Percentiles rank a stretch among this genome's conserved stretches.
These are phyloP conservation scores for Hydrophis major DNA, from an alignment of 2,797 vertebrate species.

Conservation along the genomic window DNA sequence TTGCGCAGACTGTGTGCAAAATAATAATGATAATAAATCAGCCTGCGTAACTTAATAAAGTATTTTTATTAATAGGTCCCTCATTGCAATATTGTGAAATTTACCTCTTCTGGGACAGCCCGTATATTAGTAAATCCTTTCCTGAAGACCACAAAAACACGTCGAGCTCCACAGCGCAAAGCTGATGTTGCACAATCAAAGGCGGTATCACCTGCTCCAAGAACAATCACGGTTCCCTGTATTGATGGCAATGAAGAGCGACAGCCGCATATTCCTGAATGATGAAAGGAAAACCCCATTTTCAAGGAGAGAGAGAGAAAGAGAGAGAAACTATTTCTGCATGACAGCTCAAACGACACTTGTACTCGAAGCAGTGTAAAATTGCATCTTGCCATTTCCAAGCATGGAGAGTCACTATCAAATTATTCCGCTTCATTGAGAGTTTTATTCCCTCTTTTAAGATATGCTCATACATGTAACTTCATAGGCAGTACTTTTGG, in stretches of 20 bases:
- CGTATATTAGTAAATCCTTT: slow-evolving; percentile 93
- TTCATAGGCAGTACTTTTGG: slow-evolving; percentile 72
- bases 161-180: slow-evolving; percentile 88
- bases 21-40: slow-evolving; percentile 40
- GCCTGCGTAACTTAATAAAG: slow-evolving; percentile 42
- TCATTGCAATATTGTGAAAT: slow-evolving; percentile 40
- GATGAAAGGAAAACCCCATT: slow-evolving; percentile 74
- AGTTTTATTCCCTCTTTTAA: slow-evolving; percentile 74
- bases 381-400: slow-evolving; percentile 77
- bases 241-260: slow-evolving; percentile 79
- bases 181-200: slow-evolving; percentile 97
- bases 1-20: neutral
- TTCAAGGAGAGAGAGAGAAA: slow-evolving; percentile 58
- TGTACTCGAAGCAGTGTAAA: slow-evolving; percentile 81
- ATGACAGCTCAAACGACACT: slow-evolving; percentile 77
- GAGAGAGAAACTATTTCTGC: slow-evolving; percentile 72
- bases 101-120: slow-evolving; percentile 96
- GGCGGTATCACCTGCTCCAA: slow-evolving; percentile 93
- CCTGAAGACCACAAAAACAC: slow-evolving; percentile 88
- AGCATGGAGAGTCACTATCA: slow-evolving; percentile 79
- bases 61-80: slow-evolving; percentile 50
- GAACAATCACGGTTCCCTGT: slow-evolving; percentile 84
- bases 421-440: slow-evolving; percentile 81
- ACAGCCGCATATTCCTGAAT: slow-evolving; percentile 88
- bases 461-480: slow-evolving; percentile 77